Evolutionary conservation across 2,888 invertebrate species (phyloP).

Genomic region (Eristalinus aeneus): DNA sequence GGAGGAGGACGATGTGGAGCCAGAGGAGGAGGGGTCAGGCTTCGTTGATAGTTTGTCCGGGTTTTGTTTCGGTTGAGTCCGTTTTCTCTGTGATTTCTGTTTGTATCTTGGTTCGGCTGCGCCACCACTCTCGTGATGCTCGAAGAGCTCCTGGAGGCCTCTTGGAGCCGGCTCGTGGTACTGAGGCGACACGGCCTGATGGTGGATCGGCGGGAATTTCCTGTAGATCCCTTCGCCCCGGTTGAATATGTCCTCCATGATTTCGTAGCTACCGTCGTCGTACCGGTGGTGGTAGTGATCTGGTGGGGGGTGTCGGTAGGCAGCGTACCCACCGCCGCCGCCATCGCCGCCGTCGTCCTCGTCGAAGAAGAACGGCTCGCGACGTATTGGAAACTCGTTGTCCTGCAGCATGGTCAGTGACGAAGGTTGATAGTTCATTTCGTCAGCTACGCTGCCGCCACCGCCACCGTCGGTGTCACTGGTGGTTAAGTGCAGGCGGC

Average conservation of each 20-base stretch:
- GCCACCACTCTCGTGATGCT: slow-evolving; percentile 73
- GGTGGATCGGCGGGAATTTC: slow-evolving; percentile 61
- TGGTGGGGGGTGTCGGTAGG: slow-evolving; percentile 26
- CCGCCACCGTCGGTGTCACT: slow-evolving; percentile 74
- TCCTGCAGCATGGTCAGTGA: slow-evolving; percentile 74
- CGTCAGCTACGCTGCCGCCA: slow-evolving; percentile 64
- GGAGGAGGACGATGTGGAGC: slow-evolving; percentile 22
- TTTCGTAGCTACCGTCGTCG: slow-evolving; percentile 72
- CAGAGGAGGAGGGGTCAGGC: slow-evolving; percentile 47
- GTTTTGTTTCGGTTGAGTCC: slow-evolving; percentile 74
- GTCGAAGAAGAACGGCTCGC: slow-evolving; percentile 74
- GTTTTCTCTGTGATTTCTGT: slow-evolving; percentile 78
- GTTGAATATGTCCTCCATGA: slow-evolving; percentile 73
- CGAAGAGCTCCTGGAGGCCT: slow-evolving; percentile 76
- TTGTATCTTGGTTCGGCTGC: slow-evolving; percentile 75
- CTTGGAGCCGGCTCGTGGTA: slow-evolving; percentile 72
- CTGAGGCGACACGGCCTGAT: slow-evolving; percentile 25
- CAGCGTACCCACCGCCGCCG: slow-evolving; percentile 61
- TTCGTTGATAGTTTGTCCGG: slow-evolving; percentile 59
- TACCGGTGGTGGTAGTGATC: slow-evolving; percentile 57
- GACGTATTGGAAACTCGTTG: slow-evolving; percentile 75
- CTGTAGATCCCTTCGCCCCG: slow-evolving; percentile 56
- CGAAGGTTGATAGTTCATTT: slow-evolving; percentile 74
- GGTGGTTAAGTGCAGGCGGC: slow-evolving; percentile 78
- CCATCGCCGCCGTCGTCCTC: slow-evolving; percentile 50